Conservation (phyloP, 2,888 invertebrate species). For the Gisinianus flammeolus region DNA sequence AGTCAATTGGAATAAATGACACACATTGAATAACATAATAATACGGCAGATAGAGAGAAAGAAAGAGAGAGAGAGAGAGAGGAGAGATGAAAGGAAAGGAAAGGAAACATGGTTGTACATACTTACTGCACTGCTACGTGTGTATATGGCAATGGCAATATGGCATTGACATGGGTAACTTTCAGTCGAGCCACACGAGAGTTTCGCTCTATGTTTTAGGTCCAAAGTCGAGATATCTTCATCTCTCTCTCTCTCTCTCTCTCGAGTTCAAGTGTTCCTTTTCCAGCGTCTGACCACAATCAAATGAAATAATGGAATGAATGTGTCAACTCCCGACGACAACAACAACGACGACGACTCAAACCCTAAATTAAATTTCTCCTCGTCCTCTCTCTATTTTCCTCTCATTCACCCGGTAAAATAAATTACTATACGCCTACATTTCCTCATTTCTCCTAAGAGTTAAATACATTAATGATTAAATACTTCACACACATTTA, state of each 20-base stretch:
- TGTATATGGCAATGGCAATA: no score
- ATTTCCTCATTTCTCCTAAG: neutral
- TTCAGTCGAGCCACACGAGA: neutral
- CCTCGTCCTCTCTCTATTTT: neutral
- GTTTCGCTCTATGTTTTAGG: neutral
- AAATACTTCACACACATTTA: no score
- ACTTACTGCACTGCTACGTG: no score
- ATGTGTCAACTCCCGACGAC: slow-evolving; percentile 17
- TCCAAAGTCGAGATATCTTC: neutral
- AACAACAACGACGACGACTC: neutral
- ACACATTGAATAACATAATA: slow-evolving; percentile 16
- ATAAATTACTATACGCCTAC: neutral
- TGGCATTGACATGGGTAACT: neutral
- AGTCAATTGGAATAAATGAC: slow-evolving; percentile 2
- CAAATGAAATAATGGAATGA: slow-evolving; percentile 38
- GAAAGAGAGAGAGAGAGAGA: neutral
- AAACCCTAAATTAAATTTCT: slow-evolving; percentile 35
- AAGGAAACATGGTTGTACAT: no score
- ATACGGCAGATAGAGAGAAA: neutral
- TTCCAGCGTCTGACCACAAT: slow-evolving; percentile 29
- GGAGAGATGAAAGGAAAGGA: neutral
- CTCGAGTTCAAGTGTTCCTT: neutral
- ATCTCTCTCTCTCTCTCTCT: neutral
- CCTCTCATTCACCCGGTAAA: neutral
- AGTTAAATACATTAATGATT: no score